Evolutionary conservation across 2,888 invertebrate species (phyloP), one percentile per base, ranked within the genome.

Genomic region (Rugalucina vietnamica): DNA sequence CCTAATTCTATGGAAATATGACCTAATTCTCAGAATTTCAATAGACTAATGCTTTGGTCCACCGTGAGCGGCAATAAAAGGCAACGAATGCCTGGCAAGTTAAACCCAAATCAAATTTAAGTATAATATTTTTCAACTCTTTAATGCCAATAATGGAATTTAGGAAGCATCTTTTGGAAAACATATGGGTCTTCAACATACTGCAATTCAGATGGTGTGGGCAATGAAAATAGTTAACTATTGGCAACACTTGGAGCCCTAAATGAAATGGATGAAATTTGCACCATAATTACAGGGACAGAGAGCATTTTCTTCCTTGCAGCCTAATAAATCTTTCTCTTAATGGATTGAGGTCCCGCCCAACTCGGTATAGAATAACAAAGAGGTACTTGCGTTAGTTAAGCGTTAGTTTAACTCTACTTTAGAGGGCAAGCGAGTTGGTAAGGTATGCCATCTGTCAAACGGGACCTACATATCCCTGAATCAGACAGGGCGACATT

Each of bases 361-460:
- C 65, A 65, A n/a, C 34, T 65, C 34, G 65, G 65, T 65, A 10
- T 65, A 34, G 34, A 34, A 65, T 65, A 34, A 65, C 65, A 65
- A 65, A 65, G 34, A 24, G 34, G 12, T 8, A 65, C 65, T 65
- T 32, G 65, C 34, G 65, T 65, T 65, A 14, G 12, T 32, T 10
- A 21, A 18, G 65, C 34, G 65, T 65, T 65, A 14, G 12, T 32
- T 10, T 34, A 18, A 34, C 34, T 10, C 21, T 34, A 24, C 34
- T 65, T 65, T 34, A 65, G 65, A 32, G 65, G 34, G 65, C 65
- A 65, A 18, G 24, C 12, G 18, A 65, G 65, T 18, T 65, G 34
- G 57, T 27, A 34, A 60, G 49, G 49, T 73, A 73, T 73, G 73
- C 75, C 75, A 75, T 75, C 75, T 75, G 75, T 75, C 75, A 75